A percentile compares a stretch with the other conserved stretches of the same genome.
Evolutionary conservation across 2,797 vertebrate species (phyloP).

Genomic region (Danio tinwini): DNA sequence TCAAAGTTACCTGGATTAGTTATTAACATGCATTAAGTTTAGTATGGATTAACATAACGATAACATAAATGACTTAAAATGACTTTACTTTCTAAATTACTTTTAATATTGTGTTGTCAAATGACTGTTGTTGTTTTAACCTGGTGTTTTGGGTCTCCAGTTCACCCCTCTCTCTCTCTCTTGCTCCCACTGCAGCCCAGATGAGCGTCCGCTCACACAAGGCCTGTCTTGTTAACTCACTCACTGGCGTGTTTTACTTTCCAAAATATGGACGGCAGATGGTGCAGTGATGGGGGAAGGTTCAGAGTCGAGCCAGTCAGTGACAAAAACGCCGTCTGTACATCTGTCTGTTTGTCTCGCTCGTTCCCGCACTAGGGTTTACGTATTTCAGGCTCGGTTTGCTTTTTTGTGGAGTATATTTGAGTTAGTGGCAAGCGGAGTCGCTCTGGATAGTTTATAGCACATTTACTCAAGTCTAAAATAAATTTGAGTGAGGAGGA

Average conservation of each 20-base stretch:
- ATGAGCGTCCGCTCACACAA: conserved; percentile 78
- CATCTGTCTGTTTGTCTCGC: conserved; percentile 52
- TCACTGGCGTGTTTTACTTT: conserved; percentile 78
- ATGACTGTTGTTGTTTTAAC: conserved; percentile 76
- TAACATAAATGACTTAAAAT: too few relatives aligned
- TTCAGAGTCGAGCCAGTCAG: conserved; percentile 36
- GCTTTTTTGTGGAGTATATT: conserved; percentile 45
- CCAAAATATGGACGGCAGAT: conserved; percentile 78
- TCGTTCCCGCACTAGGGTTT: neutral
- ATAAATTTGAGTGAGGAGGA: neutral
- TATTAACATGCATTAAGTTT: too few relatives aligned
- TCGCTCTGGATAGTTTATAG: neutral
- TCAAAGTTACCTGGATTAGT: too few relatives aligned
- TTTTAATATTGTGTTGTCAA: too few relatives aligned
- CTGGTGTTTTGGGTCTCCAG: conserved; percentile 65
- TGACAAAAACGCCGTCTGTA: conserved; percentile 19
- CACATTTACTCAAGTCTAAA: neutral
- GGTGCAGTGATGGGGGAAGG: conserved; percentile 63
- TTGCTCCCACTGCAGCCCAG: conserved; percentile 74
- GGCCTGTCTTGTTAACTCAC: conserved; percentile 78
- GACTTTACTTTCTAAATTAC: too few relatives aligned
- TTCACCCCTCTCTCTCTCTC: conserved; percentile 45
- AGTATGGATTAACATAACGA: too few relatives aligned
- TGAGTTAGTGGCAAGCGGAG: conserved; percentile 39
- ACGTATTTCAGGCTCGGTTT: conserved; percentile 30